Base-by-base conservation (phyloP, 2,888 invertebrate genomes). In the Lithophane leautieri region DNA sequence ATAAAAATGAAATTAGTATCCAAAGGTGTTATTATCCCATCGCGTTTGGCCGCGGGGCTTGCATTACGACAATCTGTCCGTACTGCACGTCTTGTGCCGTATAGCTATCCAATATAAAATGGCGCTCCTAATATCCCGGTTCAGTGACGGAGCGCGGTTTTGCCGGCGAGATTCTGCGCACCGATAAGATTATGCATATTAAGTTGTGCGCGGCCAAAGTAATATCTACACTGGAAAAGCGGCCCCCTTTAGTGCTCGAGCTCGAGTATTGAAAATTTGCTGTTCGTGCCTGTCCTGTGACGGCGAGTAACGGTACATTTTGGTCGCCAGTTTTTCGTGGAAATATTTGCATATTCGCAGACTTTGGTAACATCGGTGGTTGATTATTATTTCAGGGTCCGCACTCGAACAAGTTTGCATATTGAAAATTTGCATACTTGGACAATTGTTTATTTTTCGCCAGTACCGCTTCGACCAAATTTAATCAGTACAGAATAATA, bases 31-130 rank as follows among this genome's bases (percentile, higher is more conserved):
- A 96, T 96, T 96, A 96, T 96, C 96, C 96, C 96, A 96, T 96
- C 96, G 96, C 95, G 94, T 96, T 96, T 95, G 95, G 94, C 96
- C 96, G 94, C 94, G 92, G 92, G 96, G 93, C 96, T 95, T 96
- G 94, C 96, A 96, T 96, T 96, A 96, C 96, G 96, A 96, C 96
- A 96, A 96, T 96, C 96, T 96, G 96, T 96, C 96, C 96, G 96
- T 96, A 96, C 95, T 94, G 96, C 96, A 96, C 96, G 96, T 96
- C 96, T 96, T 94, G 95, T 95, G 95, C 95, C 92, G 94, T 96
- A 96, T 95, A 96, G 95, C 96, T 96, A 96, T 95, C 96, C 96
- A 95, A 96, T 96, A 96, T 96, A 96, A 96, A 96, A 96, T 95
- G 96, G 96, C 96, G 95, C 96, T 96, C 95, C 96, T 96, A 96